These are phyloP conservation scores for Bucco capensis DNA, from an alignment of 2,113 vertebrate species.

Conservation along the genomic window DNA sequence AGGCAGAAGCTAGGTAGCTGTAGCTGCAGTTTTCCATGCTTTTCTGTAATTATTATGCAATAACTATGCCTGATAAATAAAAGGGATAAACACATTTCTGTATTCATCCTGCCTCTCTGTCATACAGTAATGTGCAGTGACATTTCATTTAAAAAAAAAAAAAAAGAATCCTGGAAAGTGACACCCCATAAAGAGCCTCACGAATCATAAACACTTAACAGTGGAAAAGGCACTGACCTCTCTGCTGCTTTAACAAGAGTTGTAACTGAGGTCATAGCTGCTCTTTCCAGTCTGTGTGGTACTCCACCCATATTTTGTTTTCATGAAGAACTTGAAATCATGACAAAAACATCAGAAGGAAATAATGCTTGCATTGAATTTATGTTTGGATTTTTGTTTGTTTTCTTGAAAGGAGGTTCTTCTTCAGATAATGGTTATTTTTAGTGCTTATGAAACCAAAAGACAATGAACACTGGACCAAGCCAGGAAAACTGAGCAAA, in stretches of 20 bases:
- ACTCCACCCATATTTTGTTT: conserved; percentile 62
- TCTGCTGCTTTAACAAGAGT: not conserved
- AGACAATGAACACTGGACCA: not conserved
- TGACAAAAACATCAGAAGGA: conserved; percentile 43
- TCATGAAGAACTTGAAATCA: conserved; percentile 47
- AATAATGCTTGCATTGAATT: conserved; percentile 27
- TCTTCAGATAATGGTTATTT: conserved; percentile 36
- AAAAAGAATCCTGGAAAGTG: not conserved
- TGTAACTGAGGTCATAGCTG: conserved; percentile 52
- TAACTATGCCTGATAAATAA: not conserved
- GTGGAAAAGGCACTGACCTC: not conserved
- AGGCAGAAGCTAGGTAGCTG: not conserved
- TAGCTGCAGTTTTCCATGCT: not conserved
- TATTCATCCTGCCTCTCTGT: not conserved
- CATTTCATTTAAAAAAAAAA: not conserved
- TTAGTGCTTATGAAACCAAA: conserved; percentile 16
- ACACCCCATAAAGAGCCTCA: not conserved
- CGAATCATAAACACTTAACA: not conserved
- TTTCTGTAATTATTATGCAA: not conserved
- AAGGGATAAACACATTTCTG: not conserved
- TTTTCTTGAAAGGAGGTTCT: conserved; percentile 28
- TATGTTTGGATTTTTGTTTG: conserved; percentile 17
- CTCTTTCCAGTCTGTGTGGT: not conserved
- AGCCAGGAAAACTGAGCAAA: not conserved
- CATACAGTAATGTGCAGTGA: not conserved